Conservation (phyloP, 1,140 invertebrate species). For the Trypoxylus dichotomus region DNA sequence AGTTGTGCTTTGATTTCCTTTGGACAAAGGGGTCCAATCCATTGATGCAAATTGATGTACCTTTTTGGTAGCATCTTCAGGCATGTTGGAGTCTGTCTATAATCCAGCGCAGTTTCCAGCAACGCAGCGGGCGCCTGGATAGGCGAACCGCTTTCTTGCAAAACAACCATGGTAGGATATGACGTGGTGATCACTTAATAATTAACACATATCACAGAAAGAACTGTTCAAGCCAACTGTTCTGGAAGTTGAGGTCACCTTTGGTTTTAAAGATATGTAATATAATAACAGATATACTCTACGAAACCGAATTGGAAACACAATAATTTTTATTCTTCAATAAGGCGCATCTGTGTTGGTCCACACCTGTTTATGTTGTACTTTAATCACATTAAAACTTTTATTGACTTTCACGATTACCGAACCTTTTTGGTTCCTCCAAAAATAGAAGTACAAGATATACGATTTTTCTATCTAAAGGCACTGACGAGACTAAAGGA, state of each 20-base stretch:
- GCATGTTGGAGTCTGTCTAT: conserved; percentile 75
- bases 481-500: conserved; percentile 18
- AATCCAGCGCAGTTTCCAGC: conserved; percentile 54
- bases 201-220: conserved; percentile 39
- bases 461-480: conserved; percentile 16
- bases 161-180: conserved; percentile 50
- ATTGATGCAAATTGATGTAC: conserved; percentile 85
- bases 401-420: background rate
- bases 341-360: conserved; percentile 24
- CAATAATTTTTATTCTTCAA: background rate
- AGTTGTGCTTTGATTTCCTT: conserved; percentile 73
- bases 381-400: conserved; percentile 11
- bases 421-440: background rate
- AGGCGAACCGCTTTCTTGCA: conserved; percentile 53
- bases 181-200: conserved; percentile 32
- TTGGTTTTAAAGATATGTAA: conserved; percentile 15
- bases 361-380: conserved; percentile 18
- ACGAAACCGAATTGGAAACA: background rate
- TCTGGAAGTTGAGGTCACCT: background rate
- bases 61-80: conserved; percentile 86
- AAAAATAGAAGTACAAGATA: conserved; percentile 11
- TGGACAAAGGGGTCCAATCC: conserved; percentile 75
- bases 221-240: conserved; percentile 11
- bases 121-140: conserved; percentile 54
- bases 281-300: background rate